Conservation (phyloP, 2,113 vertebrate genomes). For the Mus pahari region DNA sequence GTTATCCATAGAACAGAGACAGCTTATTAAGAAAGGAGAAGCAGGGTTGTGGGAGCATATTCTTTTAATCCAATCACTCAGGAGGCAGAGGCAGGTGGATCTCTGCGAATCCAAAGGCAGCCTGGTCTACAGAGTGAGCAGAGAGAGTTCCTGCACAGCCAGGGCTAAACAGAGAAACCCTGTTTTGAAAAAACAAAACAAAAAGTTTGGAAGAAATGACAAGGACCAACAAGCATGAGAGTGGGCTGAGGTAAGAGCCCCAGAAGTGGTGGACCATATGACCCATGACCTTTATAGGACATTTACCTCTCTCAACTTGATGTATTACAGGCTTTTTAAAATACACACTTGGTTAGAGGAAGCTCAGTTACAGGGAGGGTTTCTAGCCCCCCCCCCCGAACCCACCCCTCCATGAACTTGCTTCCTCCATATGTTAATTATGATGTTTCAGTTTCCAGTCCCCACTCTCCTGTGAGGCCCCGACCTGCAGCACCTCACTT, state of each 20-base stretch:
- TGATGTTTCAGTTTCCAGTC: neutral
- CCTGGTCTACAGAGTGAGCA: neutral
- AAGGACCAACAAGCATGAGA: neutral
- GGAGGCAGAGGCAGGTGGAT: neutral
- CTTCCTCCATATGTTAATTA: neutral
- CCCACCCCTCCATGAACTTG: neutral
- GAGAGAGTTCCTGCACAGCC: neutral
- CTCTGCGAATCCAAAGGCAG: neutral
- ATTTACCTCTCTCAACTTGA: neutral
- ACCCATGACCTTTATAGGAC: neutral
- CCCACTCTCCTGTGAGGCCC: neutral
- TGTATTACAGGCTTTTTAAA: too few relatives aligned
- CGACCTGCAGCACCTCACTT: neutral
- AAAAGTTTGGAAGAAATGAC: neutral
- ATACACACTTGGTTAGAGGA: neutral
- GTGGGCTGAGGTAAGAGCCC: neutral
- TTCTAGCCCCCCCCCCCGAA: too few relatives aligned
- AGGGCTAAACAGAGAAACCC: neutral
- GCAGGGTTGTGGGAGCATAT: neutral
- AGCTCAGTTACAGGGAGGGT: neutral
- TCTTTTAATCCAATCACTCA: neutral
- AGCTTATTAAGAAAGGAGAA: neutral
- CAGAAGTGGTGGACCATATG: neutral
- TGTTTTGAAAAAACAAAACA: neutral
- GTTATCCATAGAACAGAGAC: neutral